A percentile compares a stretch with the other conserved stretches of the same genome.
Conservation (phyloP, 2,888 invertebrate species). For the Drosophila birchii region DNA sequence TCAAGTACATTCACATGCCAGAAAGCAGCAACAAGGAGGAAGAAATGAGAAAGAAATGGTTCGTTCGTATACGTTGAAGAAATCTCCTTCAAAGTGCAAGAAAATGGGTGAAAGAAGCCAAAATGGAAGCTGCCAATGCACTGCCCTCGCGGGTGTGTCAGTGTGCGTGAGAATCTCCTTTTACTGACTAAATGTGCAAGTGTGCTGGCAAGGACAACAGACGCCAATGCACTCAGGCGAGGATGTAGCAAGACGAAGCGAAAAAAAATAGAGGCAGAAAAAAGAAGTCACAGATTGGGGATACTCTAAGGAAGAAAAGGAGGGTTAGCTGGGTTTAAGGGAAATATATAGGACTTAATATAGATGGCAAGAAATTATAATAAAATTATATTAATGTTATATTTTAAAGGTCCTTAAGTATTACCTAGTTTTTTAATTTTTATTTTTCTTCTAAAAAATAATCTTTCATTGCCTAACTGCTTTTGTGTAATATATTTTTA, state of each 20-base stretch:
- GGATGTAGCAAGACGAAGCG: constrained; percentile 35
- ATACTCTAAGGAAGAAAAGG: constrained; percentile 12
- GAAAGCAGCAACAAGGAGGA: constrained; percentile 49
- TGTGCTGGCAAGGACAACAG: constrained; percentile 68
- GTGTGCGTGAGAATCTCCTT: constrained; percentile 18
- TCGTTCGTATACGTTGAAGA: constrained; percentile 12
- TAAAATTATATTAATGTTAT: too few species aligned
- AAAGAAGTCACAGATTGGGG: constrained; percentile 20
- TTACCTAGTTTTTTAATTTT: too few species aligned
- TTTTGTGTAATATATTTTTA: neutral
- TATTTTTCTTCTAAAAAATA: neutral
- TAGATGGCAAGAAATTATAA: neutral
- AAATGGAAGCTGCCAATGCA: constrained; percentile 64
- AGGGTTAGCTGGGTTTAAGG: neutral
- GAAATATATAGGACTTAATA: neutral
- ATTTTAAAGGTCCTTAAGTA: too few species aligned
- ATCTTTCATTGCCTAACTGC: neutral
- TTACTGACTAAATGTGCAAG: constrained; percentile 28
- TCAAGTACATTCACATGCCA: constrained; percentile 81
- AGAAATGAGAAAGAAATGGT: constrained; percentile 21
- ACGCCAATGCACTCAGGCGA: constrained; percentile 79
- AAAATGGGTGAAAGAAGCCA: constrained; percentile 57
- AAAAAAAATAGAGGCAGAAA: constrained; percentile 8
- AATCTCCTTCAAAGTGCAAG: constrained; percentile 41
- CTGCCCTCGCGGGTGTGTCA: constrained; percentile 10